A percentile compares a stretch with the other conserved stretches of the same genome.
These are phyloP conservation scores for Cheilinus undulatus DNA, from an alignment of 2,113 vertebrate genomes.

Conservation along the genomic window DNA sequence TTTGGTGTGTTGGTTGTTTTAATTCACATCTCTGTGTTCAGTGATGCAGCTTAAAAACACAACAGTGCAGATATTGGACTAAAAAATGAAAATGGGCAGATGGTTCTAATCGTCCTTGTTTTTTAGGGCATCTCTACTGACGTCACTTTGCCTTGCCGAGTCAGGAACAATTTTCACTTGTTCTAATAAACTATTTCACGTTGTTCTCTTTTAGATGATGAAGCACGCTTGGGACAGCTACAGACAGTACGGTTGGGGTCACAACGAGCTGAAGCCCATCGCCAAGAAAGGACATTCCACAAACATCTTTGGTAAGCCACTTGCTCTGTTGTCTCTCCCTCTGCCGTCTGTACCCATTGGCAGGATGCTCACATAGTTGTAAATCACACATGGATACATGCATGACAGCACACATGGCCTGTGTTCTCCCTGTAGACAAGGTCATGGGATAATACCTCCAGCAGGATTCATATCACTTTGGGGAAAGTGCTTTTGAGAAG, in stretches of 20 bases:
- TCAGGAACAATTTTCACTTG: background rate
- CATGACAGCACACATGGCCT: background rate
- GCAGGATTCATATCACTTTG: conserved; percentile 32
- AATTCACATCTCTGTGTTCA: no score
- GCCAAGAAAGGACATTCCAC: conserved; percentile 99
- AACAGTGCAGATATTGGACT: no score
- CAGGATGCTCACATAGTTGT: conserved; percentile 29
- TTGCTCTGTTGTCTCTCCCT: conserved; percentile 3
- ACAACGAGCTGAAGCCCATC: conserved; percentile 98
- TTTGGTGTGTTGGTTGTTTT: no score
- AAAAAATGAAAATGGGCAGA: no score
- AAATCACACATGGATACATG: conserved; percentile 37
- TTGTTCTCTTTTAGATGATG: conserved; percentile 90
- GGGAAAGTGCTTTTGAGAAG: background rate
- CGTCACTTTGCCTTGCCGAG: background rate
- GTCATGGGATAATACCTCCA: conserved; percentile 37
- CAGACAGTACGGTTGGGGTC: conserved; percentile 95
- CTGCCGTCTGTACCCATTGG: conserved; percentile 19
- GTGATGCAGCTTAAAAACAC: no score
- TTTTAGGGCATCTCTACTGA: no score
- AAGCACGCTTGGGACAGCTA: conserved; percentile 99
- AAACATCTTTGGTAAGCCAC: conserved; percentile 96
- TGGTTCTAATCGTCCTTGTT: no score
- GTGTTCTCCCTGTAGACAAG: conserved; percentile 19
- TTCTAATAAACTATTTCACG: conserved; percentile 10